These are phyloP conservation scores for Nemotelus pantherinus DNA, from an alignment of 2,888 invertebrate species.

Conservation along the genomic window DNA sequence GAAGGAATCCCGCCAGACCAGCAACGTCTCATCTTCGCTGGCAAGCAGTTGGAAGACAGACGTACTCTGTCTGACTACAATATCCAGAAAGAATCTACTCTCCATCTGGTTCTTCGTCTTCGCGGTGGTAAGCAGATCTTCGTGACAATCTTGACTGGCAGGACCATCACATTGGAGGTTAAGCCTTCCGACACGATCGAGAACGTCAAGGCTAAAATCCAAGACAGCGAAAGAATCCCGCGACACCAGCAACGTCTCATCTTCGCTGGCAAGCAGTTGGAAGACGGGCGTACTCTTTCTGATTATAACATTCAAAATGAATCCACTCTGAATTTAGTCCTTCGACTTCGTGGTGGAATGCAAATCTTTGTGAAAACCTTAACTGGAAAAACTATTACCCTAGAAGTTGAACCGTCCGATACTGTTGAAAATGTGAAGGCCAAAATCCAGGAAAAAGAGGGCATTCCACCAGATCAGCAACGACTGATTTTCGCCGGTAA, in stretches of 20 bases:
- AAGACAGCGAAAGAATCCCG: conserved; percentile 59
- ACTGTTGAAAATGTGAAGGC: conserved; percentile 46
- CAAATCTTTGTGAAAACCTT: conserved; percentile 56
- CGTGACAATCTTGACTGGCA: conserved; percentile 58
- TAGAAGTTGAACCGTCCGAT: conserved; percentile 55
- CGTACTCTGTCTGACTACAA: too few relatives aligned
- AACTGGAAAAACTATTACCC: conserved; percentile 57
- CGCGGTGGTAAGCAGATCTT: conserved; percentile 63
- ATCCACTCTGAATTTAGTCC: conserved; percentile 57
- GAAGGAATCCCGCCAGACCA: conserved; percentile 24
- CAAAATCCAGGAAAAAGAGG: conserved; percentile 46
- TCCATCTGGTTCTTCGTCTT: too few relatives aligned
- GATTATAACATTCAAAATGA: conserved; percentile 59
- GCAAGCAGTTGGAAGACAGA: conserved; percentile 31
- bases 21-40: conserved; percentile 12
- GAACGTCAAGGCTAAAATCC: conserved; percentile 58
- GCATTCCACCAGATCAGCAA: conserved; percentile 47
- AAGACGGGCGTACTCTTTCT: conserved; percentile 57
- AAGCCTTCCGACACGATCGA: conserved; percentile 58
- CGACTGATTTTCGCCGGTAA: conserved; percentile 44
- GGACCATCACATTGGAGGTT: conserved; percentile 59
- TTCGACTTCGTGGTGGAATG: conserved; percentile 56
- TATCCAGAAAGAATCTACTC: too few relatives aligned
- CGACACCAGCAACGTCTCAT: conserved; percentile 59
- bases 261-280: conserved; percentile 58